These are phyloP conservation scores for Pollenia labialis DNA, from an alignment of 2,888 invertebrate species.

Conservation along the genomic window DNA sequence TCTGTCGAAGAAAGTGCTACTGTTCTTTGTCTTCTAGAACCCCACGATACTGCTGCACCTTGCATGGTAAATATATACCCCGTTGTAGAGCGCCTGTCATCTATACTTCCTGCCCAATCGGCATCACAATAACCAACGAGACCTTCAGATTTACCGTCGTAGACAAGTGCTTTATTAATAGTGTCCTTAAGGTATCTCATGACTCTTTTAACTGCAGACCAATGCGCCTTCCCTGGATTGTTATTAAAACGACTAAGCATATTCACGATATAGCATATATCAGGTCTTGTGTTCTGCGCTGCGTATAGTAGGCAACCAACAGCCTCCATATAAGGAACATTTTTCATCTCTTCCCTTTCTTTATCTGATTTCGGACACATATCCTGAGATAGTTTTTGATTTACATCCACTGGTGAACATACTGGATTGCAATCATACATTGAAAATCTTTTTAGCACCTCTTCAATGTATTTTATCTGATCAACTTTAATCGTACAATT, in stretches of 20 bases:
- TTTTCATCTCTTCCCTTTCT: conserved; percentile 14
- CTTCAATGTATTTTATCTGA: conserved; percentile 69
- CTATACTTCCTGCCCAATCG: conserved; percentile 40
- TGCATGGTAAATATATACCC: conserved; percentile 68
- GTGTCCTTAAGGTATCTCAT: too few species aligned
- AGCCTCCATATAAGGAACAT: conserved; percentile 70
- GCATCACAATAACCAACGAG: conserved; percentile 63
- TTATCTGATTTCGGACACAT: conserved; percentile 71
- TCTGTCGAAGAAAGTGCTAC: conserved; percentile 70
- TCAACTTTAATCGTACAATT: conserved; percentile 54
- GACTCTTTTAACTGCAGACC: too few species aligned
- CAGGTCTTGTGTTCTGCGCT: conserved; percentile 68
- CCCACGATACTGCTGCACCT: conserved; percentile 66
- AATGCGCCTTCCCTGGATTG: too few species aligned
- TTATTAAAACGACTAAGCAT: too few species aligned
- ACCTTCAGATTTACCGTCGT: too few species aligned
- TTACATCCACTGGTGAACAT: conserved; percentile 66
- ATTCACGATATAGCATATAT: conserved; percentile 53
- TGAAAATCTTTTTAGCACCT: conserved; percentile 21
- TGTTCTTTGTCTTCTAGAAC: conserved; percentile 63
- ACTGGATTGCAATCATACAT: conserved; percentile 60
- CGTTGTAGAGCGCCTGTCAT: conserved; percentile 61
- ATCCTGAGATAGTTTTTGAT: conserved; percentile 59
- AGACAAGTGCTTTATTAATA: too few species aligned
- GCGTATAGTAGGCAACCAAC: conserved; percentile 66